Evolutionary conservation across 2,113 vertebrate genomes (phyloP).

Genomic region (Equus przewalskii): DNA sequence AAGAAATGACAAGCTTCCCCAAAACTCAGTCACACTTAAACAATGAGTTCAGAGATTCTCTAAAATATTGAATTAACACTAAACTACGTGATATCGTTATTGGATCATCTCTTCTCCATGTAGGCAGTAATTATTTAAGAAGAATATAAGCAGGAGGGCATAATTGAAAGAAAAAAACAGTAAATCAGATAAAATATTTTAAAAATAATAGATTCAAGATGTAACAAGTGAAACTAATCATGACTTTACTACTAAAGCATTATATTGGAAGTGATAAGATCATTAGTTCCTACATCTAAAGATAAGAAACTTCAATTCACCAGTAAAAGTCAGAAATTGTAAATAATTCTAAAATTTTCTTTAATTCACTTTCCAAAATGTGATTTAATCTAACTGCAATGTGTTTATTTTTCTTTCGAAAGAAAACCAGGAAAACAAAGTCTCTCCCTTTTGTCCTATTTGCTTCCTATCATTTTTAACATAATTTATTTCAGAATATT

Average conservation of each 20-base stretch:
- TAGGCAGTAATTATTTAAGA: conserved; percentile 34
- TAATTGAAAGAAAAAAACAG: background rate
- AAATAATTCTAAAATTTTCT: background rate
- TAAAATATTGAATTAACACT: background rate
- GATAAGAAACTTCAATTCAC: background rate
- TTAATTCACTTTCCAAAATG: conserved; percentile 30
- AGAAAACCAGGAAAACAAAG: background rate
- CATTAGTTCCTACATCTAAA: background rate
- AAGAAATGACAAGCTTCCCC: background rate
- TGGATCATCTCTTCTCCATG: background rate
- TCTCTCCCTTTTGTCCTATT: background rate
- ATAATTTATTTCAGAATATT: background rate
- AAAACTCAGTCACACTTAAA: background rate
- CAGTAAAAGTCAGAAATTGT: background rate
- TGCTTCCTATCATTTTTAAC: background rate
- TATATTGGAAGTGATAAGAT: background rate
- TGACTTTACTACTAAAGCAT: conserved; percentile 23
- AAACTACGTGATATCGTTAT: background rate
- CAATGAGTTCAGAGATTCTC: background rate
- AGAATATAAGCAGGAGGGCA: background rate
- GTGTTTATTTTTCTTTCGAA: background rate
- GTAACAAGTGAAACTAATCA: background rate
- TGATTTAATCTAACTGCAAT: background rate
- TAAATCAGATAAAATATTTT: conserved; percentile 12
- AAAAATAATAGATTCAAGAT: background rate